Evolutionary conservation across 2,888 invertebrate species (phyloP).

Genomic region (Phyllotreta striolata): DNA sequence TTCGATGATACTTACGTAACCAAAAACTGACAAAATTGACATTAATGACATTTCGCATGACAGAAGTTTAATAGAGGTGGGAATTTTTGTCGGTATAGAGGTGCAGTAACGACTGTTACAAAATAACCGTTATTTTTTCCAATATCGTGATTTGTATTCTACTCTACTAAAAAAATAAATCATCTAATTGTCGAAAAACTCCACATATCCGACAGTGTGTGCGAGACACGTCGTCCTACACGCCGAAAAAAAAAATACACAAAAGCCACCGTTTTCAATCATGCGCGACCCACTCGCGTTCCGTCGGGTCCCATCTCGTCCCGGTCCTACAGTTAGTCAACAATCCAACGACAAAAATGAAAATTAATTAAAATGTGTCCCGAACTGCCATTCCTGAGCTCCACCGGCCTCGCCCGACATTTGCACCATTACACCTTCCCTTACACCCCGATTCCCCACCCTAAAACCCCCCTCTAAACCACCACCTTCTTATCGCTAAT

Average conservation of each 20-base stretch:
- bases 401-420: constrained; percentile 47
- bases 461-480: too few relatives aligned
- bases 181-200: constrained; percentile 18
- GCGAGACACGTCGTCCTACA: constrained; percentile 45
- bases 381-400: constrained; percentile 55
- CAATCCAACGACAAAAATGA: constrained; percentile 54
- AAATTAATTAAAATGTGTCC: constrained; percentile 60
- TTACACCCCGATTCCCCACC: too few relatives aligned
- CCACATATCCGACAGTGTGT: constrained; percentile 29
- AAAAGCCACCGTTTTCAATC: constrained; percentile 56
- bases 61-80: too few relatives aligned
- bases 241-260: constrained; percentile 50
- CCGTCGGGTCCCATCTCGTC: constrained; percentile 31
- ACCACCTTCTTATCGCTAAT: too few relatives aligned
- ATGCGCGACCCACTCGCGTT: constrained; percentile 50
- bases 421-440: constrained; percentile 14
- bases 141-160: too few relatives aligned
- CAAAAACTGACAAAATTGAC: too few relatives aligned
- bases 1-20: too few relatives aligned
- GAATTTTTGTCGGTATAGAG: too few relatives aligned
- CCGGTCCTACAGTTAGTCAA: constrained; percentile 22
- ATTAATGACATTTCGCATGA: too few relatives aligned
- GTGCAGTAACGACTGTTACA: too few relatives aligned
- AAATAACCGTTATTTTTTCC: too few relatives aligned
- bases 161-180: too few relatives aligned